Base-by-base conservation (phyloP, 2,113 vertebrate genomes). In the Ochotona curzoniae region DNA sequence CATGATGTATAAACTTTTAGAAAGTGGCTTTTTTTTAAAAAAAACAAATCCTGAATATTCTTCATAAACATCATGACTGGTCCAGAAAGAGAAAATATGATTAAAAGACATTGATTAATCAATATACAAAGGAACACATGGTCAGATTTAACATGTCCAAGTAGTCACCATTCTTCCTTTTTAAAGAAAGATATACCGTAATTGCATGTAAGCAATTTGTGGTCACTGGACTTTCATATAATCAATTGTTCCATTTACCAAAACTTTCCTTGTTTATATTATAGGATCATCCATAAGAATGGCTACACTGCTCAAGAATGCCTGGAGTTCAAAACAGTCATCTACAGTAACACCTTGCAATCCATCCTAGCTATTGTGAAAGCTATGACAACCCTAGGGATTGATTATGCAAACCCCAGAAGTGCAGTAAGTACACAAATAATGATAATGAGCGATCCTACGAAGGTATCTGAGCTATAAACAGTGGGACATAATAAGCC, bases 281-380 rank as follows among this genome's bases (percentile, higher is more conserved):
- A 35, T 38, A 98, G 98, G 96, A 98, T 98, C 89, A 98, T 98
- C 96, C 98, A 98, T 71, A 98, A 98, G 83, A 95, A 98, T 0
- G 98, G 98, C 30, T 98, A 98, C 92, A 98, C 96, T 69, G 94
- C 97, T 0, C 87, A 98, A 90, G 98, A 98, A 51, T 98, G 97
- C 75, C 57, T 98, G 97, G 98, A 98, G 87, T 98, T 97, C 96
- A 97, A 96, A 91, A 70, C 97, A 14, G 88, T 98, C 4, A 3
- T 98, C 96, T 98, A 98, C 95, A 98, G 98, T 25, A 98, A 98
- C 0, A 63, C 94, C 0, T 28, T 98, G 88, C 98, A 98, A 54
- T 98, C 98, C 61, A 98, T 98, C 28, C 89, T 98, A 26, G n/a
- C 96, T 67, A 98, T 98, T 11, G 91, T 98, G 89, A 98, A 97